Percentiles rank a stretch among this genome's conserved stretches.
phyloP scores from a whole-genome alignment of 2,113 vertebrate genomes.

The Pteronura brasiliensis region DNA sequence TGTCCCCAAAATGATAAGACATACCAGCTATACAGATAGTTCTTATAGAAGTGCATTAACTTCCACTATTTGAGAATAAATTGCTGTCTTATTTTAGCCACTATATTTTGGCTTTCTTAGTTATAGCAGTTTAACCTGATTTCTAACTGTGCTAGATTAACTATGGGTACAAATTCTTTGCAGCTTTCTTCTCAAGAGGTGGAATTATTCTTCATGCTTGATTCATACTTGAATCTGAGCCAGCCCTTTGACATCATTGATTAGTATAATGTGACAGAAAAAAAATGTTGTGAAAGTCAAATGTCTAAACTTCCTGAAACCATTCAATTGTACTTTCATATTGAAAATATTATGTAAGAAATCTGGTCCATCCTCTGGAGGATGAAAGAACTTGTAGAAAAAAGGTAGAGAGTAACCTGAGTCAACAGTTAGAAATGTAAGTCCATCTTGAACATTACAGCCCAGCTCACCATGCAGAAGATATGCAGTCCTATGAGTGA shows the following conservation, averaged over 20 bases:
- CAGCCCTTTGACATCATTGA: not conserved
- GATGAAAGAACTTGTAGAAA: not conserved
- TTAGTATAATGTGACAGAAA: not conserved
- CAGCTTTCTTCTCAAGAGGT: not conserved
- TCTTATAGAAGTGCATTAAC: not conserved
- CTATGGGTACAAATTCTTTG: not conserved
- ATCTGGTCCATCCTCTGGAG: rapidly evolving
- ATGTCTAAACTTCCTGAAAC: not conserved
- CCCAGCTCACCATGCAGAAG: not conserved
- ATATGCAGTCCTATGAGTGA: not conserved
- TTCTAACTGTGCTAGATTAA: not conserved
- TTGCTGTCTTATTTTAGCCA: not conserved
- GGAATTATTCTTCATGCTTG: not conserved
- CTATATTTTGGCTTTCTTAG: not conserved
- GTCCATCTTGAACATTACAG: not conserved
- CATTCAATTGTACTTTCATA: not conserved
- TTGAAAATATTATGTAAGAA: not conserved
- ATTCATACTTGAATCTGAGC: not conserved
- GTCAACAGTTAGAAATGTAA: not conserved
- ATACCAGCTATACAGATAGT: not conserved
- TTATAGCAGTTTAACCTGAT: not conserved
- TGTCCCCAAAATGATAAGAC: not conserved
- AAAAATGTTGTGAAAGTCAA: not conserved
- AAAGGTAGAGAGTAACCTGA: not conserved
- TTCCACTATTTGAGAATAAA: not conserved